Evolutionary conservation across 2,888 invertebrate genomes (phyloP).

Genomic region (Sesia apiformis): DNA sequence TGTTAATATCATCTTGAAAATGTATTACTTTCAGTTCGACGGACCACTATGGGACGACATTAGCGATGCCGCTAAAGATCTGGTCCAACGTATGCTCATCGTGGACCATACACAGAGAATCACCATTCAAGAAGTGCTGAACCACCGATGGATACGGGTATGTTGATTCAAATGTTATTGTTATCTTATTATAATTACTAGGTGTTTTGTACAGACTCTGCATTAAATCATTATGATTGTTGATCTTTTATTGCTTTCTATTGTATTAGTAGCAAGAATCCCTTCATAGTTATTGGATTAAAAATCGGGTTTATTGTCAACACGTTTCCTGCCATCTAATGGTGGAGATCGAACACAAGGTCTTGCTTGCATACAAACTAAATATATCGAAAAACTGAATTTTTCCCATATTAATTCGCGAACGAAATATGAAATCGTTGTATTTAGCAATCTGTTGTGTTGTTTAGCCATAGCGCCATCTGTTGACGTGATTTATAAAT

Average conservation of each 20-base stretch:
- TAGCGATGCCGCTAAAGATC: constrained; percentile 95
- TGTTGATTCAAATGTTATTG: constrained; percentile 20
- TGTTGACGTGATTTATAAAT: too few species aligned
- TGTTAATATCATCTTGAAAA: too few species aligned
- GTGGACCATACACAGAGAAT: constrained; percentile 94
- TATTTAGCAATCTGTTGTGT: too few species aligned
- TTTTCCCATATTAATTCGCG: too few species aligned
- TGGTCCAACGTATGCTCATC: constrained; percentile 93
- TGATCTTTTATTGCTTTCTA: neutral
- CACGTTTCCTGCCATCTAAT: too few species aligned
- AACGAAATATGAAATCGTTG: too few species aligned
- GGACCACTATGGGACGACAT: constrained; percentile 93
- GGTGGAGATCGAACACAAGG: too few species aligned
- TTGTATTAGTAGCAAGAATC: too few species aligned
- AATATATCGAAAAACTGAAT: too few species aligned
- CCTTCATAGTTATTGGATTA: constrained; percentile 11
- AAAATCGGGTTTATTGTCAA: too few species aligned
- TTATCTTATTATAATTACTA: constrained; percentile 4
- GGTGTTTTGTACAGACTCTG: neutral
- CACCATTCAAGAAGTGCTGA: constrained; percentile 95
- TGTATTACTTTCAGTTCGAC: constrained; percentile 79
- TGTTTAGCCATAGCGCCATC: too few species aligned
- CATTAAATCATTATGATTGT: neutral
- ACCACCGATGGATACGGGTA: constrained; percentile 98
- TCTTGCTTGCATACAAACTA: too few species aligned